Percentiles rank a stretch among this genome's conserved stretches.
phyloP scores from a whole-genome alignment of 1,140 invertebrate genomes.

The Magallana ariakensis region DNA sequence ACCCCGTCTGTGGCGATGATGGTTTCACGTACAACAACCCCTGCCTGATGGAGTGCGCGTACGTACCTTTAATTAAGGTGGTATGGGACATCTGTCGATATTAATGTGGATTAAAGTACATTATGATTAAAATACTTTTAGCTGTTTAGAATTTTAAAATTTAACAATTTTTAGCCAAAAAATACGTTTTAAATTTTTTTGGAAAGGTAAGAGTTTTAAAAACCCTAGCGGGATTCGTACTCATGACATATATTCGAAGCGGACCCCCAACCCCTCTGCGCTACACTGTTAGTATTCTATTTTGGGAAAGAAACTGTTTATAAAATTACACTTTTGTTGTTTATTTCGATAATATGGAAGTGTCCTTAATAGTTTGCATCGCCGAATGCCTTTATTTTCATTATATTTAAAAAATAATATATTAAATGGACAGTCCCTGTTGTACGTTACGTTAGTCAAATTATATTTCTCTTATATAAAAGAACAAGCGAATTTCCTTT shows the following conservation, averaged over 20 bases:
- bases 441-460: neutral
- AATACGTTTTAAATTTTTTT: too few relatives aligned
- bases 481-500: neutral
- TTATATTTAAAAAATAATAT: neutral
- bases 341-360: too few relatives aligned
- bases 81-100: too few relatives aligned
- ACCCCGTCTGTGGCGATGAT: constrained; percentile 82
- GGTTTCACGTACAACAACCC: constrained; percentile 85
- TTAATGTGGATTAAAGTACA: neutral
- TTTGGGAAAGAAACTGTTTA: too few relatives aligned
- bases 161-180: too few relatives aligned
- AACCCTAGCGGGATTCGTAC: too few relatives aligned
- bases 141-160: too few relatives aligned
- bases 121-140: neutral
- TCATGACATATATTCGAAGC: too few relatives aligned
- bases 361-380: neutral
- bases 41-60: constrained; percentile 83
- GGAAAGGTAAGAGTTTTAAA: too few relatives aligned
- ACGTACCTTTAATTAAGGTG: constrained; percentile 39
- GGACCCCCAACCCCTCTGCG: too few relatives aligned
- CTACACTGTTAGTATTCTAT: too few relatives aligned
- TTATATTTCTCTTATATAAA: neutral
- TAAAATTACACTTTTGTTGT: too few relatives aligned
- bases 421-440: neutral
- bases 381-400: neutral